Conservation (phyloP, 2,113 vertebrate genomes). For the Ciconia boyciana region DNA sequence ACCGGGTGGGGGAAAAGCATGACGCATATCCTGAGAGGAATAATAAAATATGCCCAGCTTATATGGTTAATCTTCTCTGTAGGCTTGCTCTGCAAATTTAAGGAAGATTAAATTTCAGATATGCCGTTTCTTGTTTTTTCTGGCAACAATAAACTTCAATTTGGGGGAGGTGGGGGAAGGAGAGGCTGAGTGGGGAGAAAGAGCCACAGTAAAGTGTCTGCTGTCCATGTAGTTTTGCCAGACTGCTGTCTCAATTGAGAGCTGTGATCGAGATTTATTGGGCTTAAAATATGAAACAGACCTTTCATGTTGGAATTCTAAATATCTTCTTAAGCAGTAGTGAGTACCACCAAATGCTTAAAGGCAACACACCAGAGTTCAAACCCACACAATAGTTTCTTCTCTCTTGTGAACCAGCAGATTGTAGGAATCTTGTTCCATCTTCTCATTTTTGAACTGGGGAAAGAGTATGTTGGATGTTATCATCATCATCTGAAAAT, state of each 20-base stretch:
- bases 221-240: conserved; percentile 62
- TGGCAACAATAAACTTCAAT: conserved; percentile 49
- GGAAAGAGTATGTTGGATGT: background rate
- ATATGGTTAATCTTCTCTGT: conserved; percentile 17
- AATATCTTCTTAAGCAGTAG: conserved; percentile 67
- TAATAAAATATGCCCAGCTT: background rate
- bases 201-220: conserved; percentile 51
- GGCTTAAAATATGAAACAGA: conserved; percentile 69
- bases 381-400: conserved; percentile 29
- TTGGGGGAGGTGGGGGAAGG: conserved; percentile 10
- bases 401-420: conserved; percentile 28
- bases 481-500: conserved; percentile 11
- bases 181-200: conserved; percentile 38
- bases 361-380: conserved; percentile 62
- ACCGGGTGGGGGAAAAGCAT: background rate
- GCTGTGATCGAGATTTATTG: conserved; percentile 67
- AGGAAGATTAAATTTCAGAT: conserved; percentile 63
- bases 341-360: conserved; percentile 58
- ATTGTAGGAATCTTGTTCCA: background rate
- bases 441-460: background rate
- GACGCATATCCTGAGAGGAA: background rate
- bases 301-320: conserved; percentile 72
- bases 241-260: conserved; percentile 62
- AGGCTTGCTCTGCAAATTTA: conserved; percentile 44
- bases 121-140: conserved; percentile 60